A percentile compares a stretch with the other conserved stretches of the same genome.
These are phyloP conservation scores for Pseudorhombus dupliciocellatus DNA, from an alignment of 2,113 vertebrate species.

Conservation along the genomic window DNA sequence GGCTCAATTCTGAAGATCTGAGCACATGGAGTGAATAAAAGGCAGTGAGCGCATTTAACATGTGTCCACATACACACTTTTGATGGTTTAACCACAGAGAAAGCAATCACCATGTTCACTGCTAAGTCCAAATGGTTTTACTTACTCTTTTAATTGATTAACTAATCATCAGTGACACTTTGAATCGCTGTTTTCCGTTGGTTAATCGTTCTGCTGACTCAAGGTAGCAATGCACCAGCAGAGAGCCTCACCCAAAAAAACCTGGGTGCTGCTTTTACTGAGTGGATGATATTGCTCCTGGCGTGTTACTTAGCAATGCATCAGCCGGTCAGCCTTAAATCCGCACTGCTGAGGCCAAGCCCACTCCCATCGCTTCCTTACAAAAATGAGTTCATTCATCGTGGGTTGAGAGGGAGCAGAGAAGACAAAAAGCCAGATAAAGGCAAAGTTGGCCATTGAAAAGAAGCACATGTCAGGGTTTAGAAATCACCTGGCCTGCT, in stretches of 20 bases:
- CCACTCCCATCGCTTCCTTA: conserved; percentile 24
- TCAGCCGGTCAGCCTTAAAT: conserved; percentile 48
- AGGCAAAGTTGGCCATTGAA: conserved; percentile 58
- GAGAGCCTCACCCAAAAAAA: not conserved
- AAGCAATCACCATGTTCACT: not conserved
- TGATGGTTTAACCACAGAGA: not conserved
- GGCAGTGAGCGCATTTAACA: not conserved
- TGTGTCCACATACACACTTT: not conserved
- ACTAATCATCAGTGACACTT: too few species aligned
- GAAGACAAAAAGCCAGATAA: conserved; percentile 5
- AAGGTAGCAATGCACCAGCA: not conserved
- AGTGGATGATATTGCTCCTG: not conserved
- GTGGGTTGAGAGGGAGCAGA: not conserved
- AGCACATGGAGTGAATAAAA: not conserved
- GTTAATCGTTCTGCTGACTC: not conserved
- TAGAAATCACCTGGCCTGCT: conserved; percentile 52
- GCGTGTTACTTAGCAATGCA: conserved; percentile 25
- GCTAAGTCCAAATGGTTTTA: not conserved
- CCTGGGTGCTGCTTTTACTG: not conserved
- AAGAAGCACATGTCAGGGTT: conserved; percentile 69
- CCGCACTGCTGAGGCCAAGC: conserved; percentile 40
- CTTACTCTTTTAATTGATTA: not conserved
- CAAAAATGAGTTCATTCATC: conserved; percentile 14
- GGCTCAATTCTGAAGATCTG: not conserved
- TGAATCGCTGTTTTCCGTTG: not conserved